phyloP scores from a whole-genome alignment of 1,140 invertebrate species.

The Calliopsis andreniformis region DNA sequence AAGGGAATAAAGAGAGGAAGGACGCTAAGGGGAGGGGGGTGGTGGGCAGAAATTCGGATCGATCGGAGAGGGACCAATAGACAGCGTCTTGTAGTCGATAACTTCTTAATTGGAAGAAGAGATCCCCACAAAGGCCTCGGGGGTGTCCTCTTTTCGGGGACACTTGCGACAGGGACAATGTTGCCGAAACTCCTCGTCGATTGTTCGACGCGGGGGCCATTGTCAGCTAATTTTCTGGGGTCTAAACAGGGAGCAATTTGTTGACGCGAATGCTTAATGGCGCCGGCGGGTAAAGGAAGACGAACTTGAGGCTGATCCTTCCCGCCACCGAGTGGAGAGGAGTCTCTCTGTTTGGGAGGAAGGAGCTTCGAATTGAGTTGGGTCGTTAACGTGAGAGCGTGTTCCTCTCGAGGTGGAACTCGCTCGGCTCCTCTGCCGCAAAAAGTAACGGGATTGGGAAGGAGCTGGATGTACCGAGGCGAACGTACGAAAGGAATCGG shows the following conservation, averaged over 20 bases:
- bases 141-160: slow-evolving; percentile 36
- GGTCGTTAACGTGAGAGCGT: not conserved
- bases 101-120: slow-evolving; percentile 58
- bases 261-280: slow-evolving; percentile 2
- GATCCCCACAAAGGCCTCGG: slow-evolving; percentile 34
- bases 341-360: not conserved
- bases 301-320: not conserved
- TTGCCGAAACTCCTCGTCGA: slow-evolving; percentile 25
- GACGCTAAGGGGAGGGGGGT: not conserved
- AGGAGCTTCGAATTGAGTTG: too few species aligned
- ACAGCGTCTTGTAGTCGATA: slow-evolving; percentile 51
- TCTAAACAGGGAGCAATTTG: slow-evolving; percentile 24
- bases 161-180: slow-evolving; percentile 32
- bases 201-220: slow-evolving; percentile 25
- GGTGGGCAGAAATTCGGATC: slow-evolving; percentile 19
- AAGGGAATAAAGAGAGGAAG: slow-evolving; percentile 50
- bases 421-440: not conserved
- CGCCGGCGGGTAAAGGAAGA: not conserved
- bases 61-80: slow-evolving; percentile 35
- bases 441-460: slow-evolving; percentile 10
- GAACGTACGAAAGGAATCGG: slow-evolving; percentile 23
- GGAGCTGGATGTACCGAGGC: not conserved
- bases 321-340: not conserved
- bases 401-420: not conserved
- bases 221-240: slow-evolving; percentile 17